Evolutionary conservation across 1,140 invertebrate genomes (phyloP).

Genomic region (Hypothenemus hampei): DNA sequence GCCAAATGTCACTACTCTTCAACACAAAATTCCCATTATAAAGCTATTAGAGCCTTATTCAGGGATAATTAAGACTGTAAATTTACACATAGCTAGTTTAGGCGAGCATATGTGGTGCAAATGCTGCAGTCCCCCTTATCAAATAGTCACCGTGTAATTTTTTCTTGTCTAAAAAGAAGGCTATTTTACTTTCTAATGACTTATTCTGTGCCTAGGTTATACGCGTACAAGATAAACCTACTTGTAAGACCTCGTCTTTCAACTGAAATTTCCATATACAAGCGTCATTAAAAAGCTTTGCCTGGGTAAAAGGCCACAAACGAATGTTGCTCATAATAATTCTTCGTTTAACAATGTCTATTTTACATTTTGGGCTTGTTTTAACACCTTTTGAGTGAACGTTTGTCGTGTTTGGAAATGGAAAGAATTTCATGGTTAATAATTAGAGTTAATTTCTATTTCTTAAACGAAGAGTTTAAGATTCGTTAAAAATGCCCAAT

Average conservation of each 20-base stretch:
- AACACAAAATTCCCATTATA: neutral
- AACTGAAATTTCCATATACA: slow-evolving; percentile 22
- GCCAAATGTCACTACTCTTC: too few species aligned
- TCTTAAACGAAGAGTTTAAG: too few species aligned
- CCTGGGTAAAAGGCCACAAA: slow-evolving; percentile 13
- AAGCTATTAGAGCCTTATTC: neutral
- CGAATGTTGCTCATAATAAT: slow-evolving; percentile 16
- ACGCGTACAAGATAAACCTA: slow-evolving; percentile 22
- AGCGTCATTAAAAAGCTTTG: slow-evolving; percentile 19
- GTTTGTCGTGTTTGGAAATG: too few species aligned
- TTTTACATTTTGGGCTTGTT: slow-evolving; percentile 21
- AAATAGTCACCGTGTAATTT: too few species aligned
- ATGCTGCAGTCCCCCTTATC: too few species aligned
- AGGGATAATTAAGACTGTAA: slow-evolving; percentile 6
- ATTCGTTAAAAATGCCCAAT: too few species aligned
- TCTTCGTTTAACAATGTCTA: slow-evolving; percentile 19
- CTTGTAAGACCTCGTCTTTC: slow-evolving; percentile 22
- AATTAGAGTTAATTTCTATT: too few species aligned
- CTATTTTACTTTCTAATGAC: slow-evolving; percentile 21
- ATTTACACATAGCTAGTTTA: slow-evolving; percentile 2
- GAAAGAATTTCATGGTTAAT: slow-evolving; percentile 20
- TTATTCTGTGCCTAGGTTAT: neutral
- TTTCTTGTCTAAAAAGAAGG: too few species aligned
- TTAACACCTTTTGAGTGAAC: slow-evolving; percentile 11
- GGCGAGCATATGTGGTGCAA: neutral